Base-by-base conservation (phyloP, 2,113 vertebrate species). In the Todiramphus saurophagus region DNA sequence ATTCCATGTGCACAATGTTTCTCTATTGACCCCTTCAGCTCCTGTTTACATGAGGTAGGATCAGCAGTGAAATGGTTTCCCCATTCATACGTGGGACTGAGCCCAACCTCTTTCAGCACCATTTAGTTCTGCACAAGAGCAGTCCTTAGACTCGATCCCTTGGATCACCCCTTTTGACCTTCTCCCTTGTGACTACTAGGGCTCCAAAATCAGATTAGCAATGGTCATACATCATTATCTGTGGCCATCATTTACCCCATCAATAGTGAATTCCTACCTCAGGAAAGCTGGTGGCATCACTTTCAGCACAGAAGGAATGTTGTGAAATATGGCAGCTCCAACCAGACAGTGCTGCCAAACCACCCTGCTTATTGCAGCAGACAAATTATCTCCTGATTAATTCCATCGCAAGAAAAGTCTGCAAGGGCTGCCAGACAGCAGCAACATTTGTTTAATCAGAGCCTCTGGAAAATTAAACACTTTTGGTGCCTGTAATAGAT, bases 391-490 rank as follows among this genome's bases (percentile, higher is more conserved):
- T 94, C 50, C 74, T 93, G 46, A 50, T 91, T 97, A 93, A 97
- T 97, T 98, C 97, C 76, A 84, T 95, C 94, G 76, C 86, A 90
- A 87, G 75, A 68, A 97, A 96, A 31, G 93, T 93, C 94, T 96
- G 77, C 62, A 96, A 94, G 73, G 60, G 74, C 96, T 96, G 94
- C 89, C 82, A 94, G 91, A 87, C 90, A 93, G 83, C 90, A 96
- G 94, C 89, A 90, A 95, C 92, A 96, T 98, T 96, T 95, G 93
- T 96, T 97, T 98, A 97, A 98, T 96, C 95, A 96, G 78, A 91
- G 88, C 70, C 94, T 92, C 94, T 96, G 94, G 95, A 96, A 97
- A 97, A 97, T 96, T 48, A 97, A 97, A 94, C 30, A 35, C 81
- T 93, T 87, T 72, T 79, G 74, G 89, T 94, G 93, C 64, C 37